Evolutionary conservation across 1,140 invertebrate genomes (phyloP).

Genomic region (Stratiolaelaps scimitus): DNA sequence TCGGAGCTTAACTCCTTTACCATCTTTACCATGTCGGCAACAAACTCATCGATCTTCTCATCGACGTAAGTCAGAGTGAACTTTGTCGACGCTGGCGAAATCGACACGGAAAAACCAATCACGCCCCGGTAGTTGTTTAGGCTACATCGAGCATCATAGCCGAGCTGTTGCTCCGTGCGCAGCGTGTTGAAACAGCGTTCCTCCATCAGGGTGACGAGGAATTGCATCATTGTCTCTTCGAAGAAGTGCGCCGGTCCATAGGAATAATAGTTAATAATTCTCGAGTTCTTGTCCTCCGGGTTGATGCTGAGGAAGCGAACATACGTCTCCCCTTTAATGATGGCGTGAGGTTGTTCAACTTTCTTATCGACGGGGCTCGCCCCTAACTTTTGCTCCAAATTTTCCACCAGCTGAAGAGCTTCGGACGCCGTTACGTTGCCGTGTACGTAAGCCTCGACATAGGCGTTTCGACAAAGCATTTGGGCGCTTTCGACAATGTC

Average conservation of each 20-base stretch:
- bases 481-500: neutral
- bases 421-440: neutral
- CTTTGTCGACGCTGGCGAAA: neutral
- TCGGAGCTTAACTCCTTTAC: neutral
- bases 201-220: conserved; percentile 5
- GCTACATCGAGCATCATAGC: neutral
- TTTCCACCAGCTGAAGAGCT: neutral
- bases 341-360: neutral
- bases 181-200: conserved; percentile 4
- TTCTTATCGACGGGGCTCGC: neutral
- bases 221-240: neutral
- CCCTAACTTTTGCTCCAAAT: neutral
- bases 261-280: conserved; percentile 7
- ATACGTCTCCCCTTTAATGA: neutral
- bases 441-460: conserved; percentile 2
- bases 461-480: neutral
- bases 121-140: neutral
- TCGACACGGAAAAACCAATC: conserved; percentile 4
- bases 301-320: conserved; percentile 2
- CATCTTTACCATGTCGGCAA: neutral
- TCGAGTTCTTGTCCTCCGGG: conserved; percentile 3
- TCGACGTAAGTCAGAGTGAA: conserved; percentile 1
- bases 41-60: conserved; percentile 14
- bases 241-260: conserved; percentile 1
- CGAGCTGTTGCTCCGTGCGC: conserved; percentile 6